phyloP scores from a whole-genome alignment of 2,797 vertebrate genomes.

The Rousettus madagascariensis region DNA sequence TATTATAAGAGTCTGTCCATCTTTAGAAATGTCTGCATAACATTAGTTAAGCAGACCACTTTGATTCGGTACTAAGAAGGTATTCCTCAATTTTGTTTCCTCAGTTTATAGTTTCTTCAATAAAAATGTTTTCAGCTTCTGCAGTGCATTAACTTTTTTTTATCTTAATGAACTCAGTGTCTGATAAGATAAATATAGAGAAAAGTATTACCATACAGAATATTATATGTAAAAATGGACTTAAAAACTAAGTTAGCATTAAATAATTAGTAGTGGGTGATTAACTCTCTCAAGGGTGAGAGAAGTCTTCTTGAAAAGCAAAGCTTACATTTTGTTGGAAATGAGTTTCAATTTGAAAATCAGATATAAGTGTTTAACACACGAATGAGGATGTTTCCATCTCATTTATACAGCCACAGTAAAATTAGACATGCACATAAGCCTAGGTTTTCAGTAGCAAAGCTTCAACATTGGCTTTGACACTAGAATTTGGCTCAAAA shows the following conservation, averaged over 20 bases:
- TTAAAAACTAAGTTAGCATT: not conserved
- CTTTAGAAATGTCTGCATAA: not conserved
- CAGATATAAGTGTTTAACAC: not conserved
- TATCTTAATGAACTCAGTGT: not conserved
- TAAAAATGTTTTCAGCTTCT: not conserved
- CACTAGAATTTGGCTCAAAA: not conserved
- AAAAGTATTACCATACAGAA: not conserved
- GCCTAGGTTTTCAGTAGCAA: not conserved
- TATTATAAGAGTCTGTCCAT: not conserved
- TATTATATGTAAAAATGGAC: not conserved
- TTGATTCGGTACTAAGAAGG: not conserved
- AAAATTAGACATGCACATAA: not conserved
- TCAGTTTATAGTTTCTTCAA: not conserved
- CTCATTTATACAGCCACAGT: not conserved
- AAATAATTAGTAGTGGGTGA: not conserved
- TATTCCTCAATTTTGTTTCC: not conserved
- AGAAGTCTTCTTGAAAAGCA: not conserved
- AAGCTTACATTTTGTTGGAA: not conserved
- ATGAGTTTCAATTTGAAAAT: conserved; percentile 1
- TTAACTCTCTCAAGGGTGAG: not conserved
- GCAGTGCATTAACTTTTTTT: not conserved
- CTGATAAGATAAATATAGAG: not conserved
- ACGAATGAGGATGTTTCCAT: not conserved
- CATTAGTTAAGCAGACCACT: not conserved
- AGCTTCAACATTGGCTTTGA: not conserved